Evolutionary conservation across 1,140 invertebrate genomes (phyloP).

Genomic region (Apolygus lucorum): DNA sequence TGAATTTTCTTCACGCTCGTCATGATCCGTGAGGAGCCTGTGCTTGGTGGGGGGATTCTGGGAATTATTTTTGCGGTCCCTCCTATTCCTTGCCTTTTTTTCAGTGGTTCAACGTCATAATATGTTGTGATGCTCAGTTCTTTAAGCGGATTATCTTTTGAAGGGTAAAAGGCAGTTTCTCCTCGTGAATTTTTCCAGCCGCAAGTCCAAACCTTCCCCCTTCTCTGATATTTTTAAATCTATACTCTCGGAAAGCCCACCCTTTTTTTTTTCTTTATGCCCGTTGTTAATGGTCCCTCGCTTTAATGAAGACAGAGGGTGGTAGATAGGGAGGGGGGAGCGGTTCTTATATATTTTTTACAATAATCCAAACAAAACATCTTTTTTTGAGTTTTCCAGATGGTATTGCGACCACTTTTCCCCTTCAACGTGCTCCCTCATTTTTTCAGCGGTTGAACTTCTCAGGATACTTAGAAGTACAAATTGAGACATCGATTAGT

Average conservation of each 20-base stretch:
- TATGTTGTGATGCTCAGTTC: neutral
- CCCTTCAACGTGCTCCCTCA: no score
- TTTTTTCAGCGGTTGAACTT: no score
- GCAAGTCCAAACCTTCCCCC: neutral
- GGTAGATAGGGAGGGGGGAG: neutral
- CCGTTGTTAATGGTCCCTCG: neutral
- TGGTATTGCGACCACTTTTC: no score
- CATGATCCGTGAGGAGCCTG: no score
- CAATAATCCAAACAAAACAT: neutral
- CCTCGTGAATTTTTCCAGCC: constrained; percentile 8
- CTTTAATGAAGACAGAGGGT: neutral
- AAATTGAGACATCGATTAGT: no score
- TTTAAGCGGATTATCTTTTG: neutral
- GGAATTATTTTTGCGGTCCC: neutral
- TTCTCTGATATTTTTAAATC: neutral
- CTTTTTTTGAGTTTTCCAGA: neutral
- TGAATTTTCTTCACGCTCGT: no score
- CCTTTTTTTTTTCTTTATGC: neutral
- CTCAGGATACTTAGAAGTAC: no score
- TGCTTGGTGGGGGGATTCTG: neutral
- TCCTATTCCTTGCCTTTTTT: neutral
- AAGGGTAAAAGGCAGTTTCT: neutral
- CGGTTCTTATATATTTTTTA: neutral
- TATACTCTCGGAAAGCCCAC: neutral
- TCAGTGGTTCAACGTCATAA: neutral